Conservation (phyloP, 2,113 vertebrate genomes). For the Notothenia coriiceps region DNA sequence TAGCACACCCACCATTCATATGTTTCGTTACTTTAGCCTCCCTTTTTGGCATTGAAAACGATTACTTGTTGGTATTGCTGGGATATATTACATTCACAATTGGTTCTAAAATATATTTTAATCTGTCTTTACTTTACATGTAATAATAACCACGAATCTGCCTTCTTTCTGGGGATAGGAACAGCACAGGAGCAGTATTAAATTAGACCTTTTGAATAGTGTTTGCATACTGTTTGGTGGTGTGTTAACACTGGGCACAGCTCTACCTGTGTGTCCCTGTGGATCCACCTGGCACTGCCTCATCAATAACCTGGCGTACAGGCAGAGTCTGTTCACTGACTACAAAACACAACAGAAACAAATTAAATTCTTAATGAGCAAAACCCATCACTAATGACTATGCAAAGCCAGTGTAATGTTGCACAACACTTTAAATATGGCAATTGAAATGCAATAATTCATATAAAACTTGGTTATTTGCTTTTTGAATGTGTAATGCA, state of each 20-base stretch:
- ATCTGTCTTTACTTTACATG: not conserved
- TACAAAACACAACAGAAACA: conserved; percentile 46
- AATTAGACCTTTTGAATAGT: conserved; percentile 8
- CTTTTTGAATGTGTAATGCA: not conserved
- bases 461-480: conserved; percentile 9
- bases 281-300: conserved; percentile 62
- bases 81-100: not conserved
- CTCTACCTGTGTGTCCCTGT: conserved; percentile 62
- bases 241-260: conserved; percentile 47
- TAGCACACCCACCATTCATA: not conserved
- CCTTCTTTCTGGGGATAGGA: not conserved
- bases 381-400: conserved; percentile 55
- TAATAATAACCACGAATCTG: not conserved
- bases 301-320: conserved; percentile 71
- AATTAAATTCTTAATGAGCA: conserved; percentile 68
- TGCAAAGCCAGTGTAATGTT: conserved; percentile 54
- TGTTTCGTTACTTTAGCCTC: not conserved
- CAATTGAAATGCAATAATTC: conserved; percentile 25
- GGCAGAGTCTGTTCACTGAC: conserved; percentile 51
- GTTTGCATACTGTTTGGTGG: conserved; percentile 31
- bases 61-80: not conserved
- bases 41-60: not conserved
- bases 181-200: conserved; percentile 7
- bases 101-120: not conserved
- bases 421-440: conserved; percentile 31